These are phyloP conservation scores for Paelopatides confundens DNA, from an alignment of 53 echinoderm and acorn worm genomes.

Conservation along the genomic window DNA sequence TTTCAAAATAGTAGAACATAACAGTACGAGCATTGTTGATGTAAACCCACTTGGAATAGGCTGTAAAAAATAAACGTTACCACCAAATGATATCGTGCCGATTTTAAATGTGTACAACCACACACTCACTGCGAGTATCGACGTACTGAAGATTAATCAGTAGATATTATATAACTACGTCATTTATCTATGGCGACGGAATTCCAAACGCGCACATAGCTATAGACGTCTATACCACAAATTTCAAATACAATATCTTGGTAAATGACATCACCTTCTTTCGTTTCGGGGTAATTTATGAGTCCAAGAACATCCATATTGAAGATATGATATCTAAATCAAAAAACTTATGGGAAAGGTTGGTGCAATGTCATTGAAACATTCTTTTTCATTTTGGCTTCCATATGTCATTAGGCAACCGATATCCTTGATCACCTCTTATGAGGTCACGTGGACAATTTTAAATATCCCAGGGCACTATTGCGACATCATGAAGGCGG, in stretches of 20 bases:
- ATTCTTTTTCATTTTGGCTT: background rate
- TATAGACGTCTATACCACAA: background rate
- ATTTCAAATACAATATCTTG: background rate
- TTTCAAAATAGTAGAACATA: background rate
- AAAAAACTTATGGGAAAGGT: background rate
- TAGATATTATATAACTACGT: background rate
- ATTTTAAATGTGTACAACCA: background rate
- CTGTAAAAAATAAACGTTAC: background rate
- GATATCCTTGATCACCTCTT: background rate
- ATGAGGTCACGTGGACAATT: background rate
- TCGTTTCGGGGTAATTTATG: background rate
- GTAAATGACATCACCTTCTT: background rate
- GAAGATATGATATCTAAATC: background rate
- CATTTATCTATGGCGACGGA: slow-evolving; percentile 20
- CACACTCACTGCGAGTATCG: background rate
- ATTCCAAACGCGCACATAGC: slow-evolving; percentile 30
- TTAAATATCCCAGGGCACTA: background rate
- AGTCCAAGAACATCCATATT: background rate
- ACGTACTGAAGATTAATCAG: background rate
- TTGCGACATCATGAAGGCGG: background rate
- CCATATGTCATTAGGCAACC: background rate
- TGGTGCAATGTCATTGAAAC: background rate
- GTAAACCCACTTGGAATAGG: background rate
- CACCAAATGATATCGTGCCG: background rate
- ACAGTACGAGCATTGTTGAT: background rate